A percentile compares a stretch with the other conserved stretches of the same genome.
Evolutionary conservation across 2,113 vertebrate species (phyloP).

Genomic region (Tringa solitaria): DNA sequence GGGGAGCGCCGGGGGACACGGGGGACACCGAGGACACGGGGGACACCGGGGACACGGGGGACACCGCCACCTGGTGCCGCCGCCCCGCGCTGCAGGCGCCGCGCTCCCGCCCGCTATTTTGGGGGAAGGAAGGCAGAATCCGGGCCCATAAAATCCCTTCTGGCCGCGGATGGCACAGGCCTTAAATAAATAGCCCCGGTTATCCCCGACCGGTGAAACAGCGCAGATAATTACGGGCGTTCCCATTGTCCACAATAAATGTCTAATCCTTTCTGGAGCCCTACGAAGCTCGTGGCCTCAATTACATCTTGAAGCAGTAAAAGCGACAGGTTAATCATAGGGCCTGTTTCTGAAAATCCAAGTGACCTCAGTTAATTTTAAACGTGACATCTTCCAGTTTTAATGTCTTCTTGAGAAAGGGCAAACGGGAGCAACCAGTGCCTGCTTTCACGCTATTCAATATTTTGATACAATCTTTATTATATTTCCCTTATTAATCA

Average conservation of each 20-base stretch:
- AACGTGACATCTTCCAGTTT: background rate
- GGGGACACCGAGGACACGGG: background rate
- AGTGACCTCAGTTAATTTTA: background rate
- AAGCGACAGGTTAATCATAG: background rate
- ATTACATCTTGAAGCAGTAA: background rate
- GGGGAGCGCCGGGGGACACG: background rate
- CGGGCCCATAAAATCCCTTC: background rate
- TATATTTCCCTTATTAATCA: background rate
- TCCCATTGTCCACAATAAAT: rapidly evolving
- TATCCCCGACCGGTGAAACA: rapidly evolving
- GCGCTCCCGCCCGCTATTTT: background rate
- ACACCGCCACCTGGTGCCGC: conserved; percentile 58
- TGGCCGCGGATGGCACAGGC: background rate
- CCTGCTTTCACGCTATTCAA: background rate
- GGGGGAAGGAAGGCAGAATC: background rate
- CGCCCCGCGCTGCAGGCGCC: background rate
- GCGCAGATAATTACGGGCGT: background rate
- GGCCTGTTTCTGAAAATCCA: background rate
- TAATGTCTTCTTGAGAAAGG: background rate
- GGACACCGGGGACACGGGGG: background rate
- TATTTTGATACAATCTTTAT: background rate
- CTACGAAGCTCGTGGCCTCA: background rate
- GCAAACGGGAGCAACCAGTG: background rate
- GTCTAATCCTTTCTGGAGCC: background rate
- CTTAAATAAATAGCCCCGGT: background rate